Conservation (phyloP, 2,113 vertebrate species). For the Corydoras sp. region DNA sequence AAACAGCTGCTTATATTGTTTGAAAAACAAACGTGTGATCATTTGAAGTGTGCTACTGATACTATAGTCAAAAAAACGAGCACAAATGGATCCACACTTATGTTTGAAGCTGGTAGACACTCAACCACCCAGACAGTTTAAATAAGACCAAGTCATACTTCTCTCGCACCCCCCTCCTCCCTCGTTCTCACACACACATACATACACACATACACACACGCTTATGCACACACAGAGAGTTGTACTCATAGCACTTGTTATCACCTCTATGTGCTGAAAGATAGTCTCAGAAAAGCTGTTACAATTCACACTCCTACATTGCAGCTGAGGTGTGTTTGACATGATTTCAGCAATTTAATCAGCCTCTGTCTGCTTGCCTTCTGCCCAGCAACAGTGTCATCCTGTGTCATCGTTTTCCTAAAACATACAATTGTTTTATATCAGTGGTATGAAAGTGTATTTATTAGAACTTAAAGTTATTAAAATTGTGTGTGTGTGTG, state of each 20-base stretch:
- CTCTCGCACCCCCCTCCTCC: background rate
- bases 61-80: background rate
- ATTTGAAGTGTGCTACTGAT: background rate
- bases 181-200: background rate
- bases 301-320: constrained; percentile 38
- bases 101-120: background rate
- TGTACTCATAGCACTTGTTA: constrained; percentile 39
- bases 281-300: constrained; percentile 36
- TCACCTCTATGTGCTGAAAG: constrained; percentile 32
- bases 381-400: constrained; percentile 38
- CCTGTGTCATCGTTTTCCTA: constrained; percentile 14
- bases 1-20: background rate
- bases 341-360: constrained; percentile 32
- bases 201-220: constrained; percentile 1
- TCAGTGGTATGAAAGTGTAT: background rate
- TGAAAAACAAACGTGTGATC: background rate
- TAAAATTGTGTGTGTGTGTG: background rate
- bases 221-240: constrained; percentile 1
- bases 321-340: constrained; percentile 39
- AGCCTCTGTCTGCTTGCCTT: constrained; percentile 25
- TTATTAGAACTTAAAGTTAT: background rate
- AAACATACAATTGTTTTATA: background rate
- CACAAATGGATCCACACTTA: background rate
- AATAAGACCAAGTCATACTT: background rate
- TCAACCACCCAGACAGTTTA: background rate